phyloP scores from a whole-genome alignment of 2,113 vertebrate species.

The Bubo bubo region DNA sequence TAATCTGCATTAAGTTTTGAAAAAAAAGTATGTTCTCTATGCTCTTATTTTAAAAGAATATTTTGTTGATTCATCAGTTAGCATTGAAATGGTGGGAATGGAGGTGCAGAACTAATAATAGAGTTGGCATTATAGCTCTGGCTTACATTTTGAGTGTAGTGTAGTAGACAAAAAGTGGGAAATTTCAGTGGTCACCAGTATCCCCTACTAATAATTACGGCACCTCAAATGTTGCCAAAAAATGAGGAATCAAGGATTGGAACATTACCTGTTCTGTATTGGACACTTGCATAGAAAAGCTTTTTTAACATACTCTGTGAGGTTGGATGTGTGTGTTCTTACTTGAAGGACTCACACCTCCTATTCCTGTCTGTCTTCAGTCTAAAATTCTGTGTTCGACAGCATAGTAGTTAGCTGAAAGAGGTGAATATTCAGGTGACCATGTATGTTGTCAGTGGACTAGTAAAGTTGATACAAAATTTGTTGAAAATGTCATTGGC shows the following conservation, averaged over 20 bases:
- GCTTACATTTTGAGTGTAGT: fast-evolving
- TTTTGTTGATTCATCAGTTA: background rate
- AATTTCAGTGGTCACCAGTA: no score
- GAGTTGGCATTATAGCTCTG: background rate
- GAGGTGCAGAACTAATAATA: background rate
- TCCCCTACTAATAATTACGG: background rate
- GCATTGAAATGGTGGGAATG: background rate
- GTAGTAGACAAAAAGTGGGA: background rate
- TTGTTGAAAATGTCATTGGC: background rate
- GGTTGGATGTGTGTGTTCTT: background rate
- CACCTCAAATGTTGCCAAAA: background rate
- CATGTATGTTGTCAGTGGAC: background rate
- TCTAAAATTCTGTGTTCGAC: background rate
- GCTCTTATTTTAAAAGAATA: background rate
- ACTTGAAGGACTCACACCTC: background rate
- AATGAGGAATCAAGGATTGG: background rate
- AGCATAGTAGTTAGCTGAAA: background rate
- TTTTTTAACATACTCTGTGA: background rate
- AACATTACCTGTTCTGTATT: background rate
- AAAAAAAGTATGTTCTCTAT: background rate
- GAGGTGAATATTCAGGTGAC: background rate
- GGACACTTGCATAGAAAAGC: background rate
- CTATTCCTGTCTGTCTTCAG: background rate
- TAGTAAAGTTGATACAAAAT: background rate
- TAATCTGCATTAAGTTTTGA: background rate